Evolutionary conservation across 2,797 vertebrate species (phyloP).

Genomic region (Lithobates sylvaticus): DNA sequence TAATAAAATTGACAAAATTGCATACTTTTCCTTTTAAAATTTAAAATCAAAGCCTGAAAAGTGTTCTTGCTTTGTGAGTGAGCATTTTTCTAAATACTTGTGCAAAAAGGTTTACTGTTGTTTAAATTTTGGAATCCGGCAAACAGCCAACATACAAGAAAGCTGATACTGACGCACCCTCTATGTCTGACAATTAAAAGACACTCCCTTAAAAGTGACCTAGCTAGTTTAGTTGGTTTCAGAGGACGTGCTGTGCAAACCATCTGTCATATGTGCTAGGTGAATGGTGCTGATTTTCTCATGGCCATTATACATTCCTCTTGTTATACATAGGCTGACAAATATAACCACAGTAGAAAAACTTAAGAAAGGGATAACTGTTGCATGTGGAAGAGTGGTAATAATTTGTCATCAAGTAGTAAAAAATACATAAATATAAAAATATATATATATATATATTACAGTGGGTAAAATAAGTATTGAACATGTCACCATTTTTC

Average conservation of each 20-base stretch:
- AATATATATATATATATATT: background rate
- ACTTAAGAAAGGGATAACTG: background rate
- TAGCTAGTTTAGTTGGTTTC: slow-evolving; percentile 44
- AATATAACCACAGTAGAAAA: background rate
- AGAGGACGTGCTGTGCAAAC: background rate
- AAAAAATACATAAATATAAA: background rate
- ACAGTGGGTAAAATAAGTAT: too few species aligned
- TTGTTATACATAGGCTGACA: background rate
- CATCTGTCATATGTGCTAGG: slow-evolving; percentile 13
- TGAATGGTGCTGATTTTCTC: slow-evolving; percentile 36
- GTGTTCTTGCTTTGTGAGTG: too few species aligned
- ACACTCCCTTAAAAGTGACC: slow-evolving; percentile 46
- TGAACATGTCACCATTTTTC: too few species aligned
- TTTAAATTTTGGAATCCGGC: slow-evolving; percentile 18
- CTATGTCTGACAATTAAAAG: slow-evolving; percentile 21
- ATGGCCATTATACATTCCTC: slow-evolving; percentile 21
- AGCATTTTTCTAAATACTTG: background rate
- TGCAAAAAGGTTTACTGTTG: background rate
- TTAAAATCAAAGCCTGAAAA: too few species aligned
- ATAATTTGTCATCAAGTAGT: too few species aligned
- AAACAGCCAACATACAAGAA: slow-evolving; percentile 3
- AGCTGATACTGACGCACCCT: slow-evolving; percentile 48
- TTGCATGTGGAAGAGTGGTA: background rate
- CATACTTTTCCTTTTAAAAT: too few species aligned
- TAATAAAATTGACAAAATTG: too few species aligned